Evolutionary conservation across 1,140 invertebrate species (phyloP).

Genomic region (Macrosteles quadrilineatus): DNA sequence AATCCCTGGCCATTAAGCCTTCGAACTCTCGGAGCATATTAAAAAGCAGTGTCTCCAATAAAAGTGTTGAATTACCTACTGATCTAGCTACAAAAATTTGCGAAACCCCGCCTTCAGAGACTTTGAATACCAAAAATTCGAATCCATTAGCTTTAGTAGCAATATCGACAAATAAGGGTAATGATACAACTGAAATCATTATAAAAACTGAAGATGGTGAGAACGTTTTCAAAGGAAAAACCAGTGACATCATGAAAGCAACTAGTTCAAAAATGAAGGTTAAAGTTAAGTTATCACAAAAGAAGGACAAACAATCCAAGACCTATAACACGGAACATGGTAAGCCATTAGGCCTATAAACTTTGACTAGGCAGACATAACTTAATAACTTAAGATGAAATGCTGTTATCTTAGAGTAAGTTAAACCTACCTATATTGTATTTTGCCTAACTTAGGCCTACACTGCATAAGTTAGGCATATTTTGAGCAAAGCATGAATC

Average conservation of each 20-base stretch:
- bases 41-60: background rate
- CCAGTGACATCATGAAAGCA: slow-evolving; percentile 28
- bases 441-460: background rate
- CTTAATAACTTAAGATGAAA: background rate
- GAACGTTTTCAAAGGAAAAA: slow-evolving; percentile 23
- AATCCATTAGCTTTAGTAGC: slow-evolving; percentile 16
- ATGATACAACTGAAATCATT: slow-evolving; percentile 20
- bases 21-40: background rate
- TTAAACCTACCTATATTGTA: background rate
- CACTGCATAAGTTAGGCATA: background rate
- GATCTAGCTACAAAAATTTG: too few relatives aligned
- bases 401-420: background rate
- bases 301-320: too few relatives aligned
- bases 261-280: slow-evolving; percentile 4
- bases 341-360: too few relatives aligned
- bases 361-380: too few relatives aligned
- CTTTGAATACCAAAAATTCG: too few relatives aligned
- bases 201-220: slow-evolving; percentile 27
- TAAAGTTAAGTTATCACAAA: background rate
- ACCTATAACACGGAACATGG: too few relatives aligned
- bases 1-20: too few relatives aligned
- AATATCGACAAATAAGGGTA: slow-evolving; percentile 19
- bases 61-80: too few relatives aligned
- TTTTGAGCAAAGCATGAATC: background rate
- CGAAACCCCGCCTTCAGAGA: too few relatives aligned